Percentiles rank a stretch among this genome's conserved stretches.
Conservation (phyloP, 1,140 invertebrate species). For the Manduca sexta region DNA sequence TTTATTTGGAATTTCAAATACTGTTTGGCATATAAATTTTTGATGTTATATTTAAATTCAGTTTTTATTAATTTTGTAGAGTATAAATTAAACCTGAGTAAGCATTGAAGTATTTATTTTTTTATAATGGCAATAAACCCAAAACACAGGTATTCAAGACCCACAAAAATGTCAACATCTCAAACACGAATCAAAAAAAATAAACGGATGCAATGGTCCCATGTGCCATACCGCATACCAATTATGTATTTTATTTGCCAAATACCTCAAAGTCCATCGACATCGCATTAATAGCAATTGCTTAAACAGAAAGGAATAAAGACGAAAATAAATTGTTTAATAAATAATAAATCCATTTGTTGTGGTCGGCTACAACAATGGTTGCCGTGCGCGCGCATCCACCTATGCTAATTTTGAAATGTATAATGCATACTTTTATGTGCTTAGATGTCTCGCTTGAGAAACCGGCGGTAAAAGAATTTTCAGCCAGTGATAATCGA, state of each 20-base stretch:
- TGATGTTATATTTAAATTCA: too few species aligned
- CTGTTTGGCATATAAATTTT: too few species aligned
- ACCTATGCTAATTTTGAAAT: not conserved
- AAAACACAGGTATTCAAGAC: too few species aligned
- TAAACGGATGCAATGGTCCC: conserved; percentile 10
- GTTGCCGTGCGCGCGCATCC: not conserved
- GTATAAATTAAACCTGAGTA: too few species aligned
- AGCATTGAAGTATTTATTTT: too few species aligned
- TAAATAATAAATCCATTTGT: too few species aligned
- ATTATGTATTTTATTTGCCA: conserved; percentile 8
- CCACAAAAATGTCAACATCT: not conserved
- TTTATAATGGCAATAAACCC: too few species aligned
- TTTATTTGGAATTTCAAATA: too few species aligned
- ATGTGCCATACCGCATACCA: conserved; percentile 6
- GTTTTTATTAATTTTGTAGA: too few species aligned
- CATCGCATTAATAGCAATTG: conserved; percentile 6
- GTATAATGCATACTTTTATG: not conserved
- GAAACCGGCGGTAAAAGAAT: not conserved
- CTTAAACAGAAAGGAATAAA: not conserved
- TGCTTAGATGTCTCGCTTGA: not conserved
- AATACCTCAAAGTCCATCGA: conserved; percentile 13
- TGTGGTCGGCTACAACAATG: too few species aligned
- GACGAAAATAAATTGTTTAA: too few species aligned
- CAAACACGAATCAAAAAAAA: conserved; percentile 7
- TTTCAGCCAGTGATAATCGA: not conserved